Base-by-base conservation (phyloP, 2,797 vertebrate genomes). In the Tamandua tetradactyla region DNA sequence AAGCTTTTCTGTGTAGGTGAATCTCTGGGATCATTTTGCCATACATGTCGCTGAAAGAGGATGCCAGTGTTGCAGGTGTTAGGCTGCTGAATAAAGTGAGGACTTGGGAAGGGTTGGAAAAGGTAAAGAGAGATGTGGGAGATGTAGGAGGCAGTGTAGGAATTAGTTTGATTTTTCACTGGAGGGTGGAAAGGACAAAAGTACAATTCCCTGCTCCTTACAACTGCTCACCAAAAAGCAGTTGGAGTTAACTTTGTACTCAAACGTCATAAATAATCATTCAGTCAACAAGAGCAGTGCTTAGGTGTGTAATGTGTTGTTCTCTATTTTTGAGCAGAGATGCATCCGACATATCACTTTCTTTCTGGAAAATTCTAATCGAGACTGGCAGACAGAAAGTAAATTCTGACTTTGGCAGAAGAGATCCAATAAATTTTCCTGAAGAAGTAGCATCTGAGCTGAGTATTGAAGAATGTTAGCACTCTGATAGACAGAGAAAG, bases 251-350 rank as follows among this genome's bases (percentile, higher is more conserved):
- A 3, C 2, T 40, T 42, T 40, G 30, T 22, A 1, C 35, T 64
- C 10, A 8, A 4, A 2, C 3, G 5, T 44, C 23, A 27, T 10
- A 68, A 59, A 76, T 44, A 23, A 13, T 30, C 15, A 14, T 49
- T 37, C 66, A 5, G 0, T 20, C 14, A 23, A 0, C 32, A 18
- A 42, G 78, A 32, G 12, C n/a, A 47, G 7, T 27, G 14, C 49
- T 25, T 9, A 1, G 18, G 44, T 27, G 0, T 20, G 64, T 0
- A 27, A 22, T 1, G 6, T 7, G 0, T 15, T 5, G 13, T 5
- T 40, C 30, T 68, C 42, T 13, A 10, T 15, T 25, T 27, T 27
- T 7, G 10, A 18, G 37, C 10, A 3, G 40, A 32, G 42, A 32
- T 30, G n/a, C 3, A 0, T 59, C 59, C 15, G 2, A 3, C 3